Evolutionary conservation across 2,888 invertebrate genomes (phyloP).

Genomic region (Callyntrura sp.): DNA sequence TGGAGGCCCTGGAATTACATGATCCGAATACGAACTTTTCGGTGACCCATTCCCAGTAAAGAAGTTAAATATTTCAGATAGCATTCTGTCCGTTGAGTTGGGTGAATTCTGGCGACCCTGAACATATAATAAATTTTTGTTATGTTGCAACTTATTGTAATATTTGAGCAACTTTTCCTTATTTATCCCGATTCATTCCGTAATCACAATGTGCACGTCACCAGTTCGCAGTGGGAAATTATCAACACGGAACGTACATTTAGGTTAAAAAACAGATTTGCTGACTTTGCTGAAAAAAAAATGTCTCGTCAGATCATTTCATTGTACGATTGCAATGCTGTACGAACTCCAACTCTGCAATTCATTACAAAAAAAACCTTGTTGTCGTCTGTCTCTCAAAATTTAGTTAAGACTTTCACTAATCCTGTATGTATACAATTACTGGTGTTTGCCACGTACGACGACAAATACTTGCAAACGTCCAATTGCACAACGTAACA

Average conservation of each 20-base stretch:
- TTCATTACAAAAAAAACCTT: constrained; percentile 2
- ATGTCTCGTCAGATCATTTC: constrained; percentile 5
- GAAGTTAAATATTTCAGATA: constrained; percentile 75
- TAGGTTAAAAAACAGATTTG: too few relatives aligned
- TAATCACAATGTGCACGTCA: not conserved
- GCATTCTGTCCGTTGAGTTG: constrained; percentile 56
- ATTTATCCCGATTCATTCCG: too few relatives aligned
- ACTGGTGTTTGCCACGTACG: not conserved
- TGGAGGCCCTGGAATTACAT: constrained; percentile 67
- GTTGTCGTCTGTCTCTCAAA: not conserved
- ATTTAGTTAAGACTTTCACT: constrained; percentile 9
- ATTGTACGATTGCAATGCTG: too few relatives aligned
- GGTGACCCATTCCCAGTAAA: constrained; percentile 73
- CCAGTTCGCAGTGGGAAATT: not conserved
- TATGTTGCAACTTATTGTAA: too few relatives aligned
- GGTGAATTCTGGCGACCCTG: constrained; percentile 29
- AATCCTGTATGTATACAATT: too few relatives aligned
- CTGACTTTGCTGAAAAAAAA: not conserved
- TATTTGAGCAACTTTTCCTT: too few relatives aligned
- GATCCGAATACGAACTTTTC: constrained; percentile 68
- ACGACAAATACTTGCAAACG: not conserved
- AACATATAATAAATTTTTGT: too few relatives aligned
- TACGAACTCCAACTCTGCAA: not conserved
- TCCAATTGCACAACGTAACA: too few relatives aligned
- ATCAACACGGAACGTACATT: too few relatives aligned